Evolutionary conservation across 2,888 invertebrate species (phyloP).

Genomic region (Drosophila kokeensis): DNA sequence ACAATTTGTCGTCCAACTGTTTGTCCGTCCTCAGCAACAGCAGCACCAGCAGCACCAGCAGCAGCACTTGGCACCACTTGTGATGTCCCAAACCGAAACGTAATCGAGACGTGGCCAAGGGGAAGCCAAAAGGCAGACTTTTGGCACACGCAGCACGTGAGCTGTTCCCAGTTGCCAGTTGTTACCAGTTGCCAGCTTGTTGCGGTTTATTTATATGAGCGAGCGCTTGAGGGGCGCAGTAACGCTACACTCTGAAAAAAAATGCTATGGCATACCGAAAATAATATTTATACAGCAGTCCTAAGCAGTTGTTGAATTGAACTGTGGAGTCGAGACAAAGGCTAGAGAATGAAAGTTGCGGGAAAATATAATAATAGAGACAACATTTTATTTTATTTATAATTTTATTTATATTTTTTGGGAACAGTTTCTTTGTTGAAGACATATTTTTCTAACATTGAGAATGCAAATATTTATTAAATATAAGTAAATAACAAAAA

Average conservation of each 20-base stretch:
- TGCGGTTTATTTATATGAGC: slow-evolving; percentile 64
- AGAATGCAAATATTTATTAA: background rate
- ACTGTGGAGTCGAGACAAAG: background rate
- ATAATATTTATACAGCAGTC: background rate
- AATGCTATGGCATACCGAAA: background rate
- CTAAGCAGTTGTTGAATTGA: background rate
- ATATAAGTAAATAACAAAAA: background rate
- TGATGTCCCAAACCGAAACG: slow-evolving; percentile 75
- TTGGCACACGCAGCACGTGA: slow-evolving; percentile 79
- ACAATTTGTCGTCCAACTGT: slow-evolving; percentile 71
- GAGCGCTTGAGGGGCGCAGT: slow-evolving; percentile 8
- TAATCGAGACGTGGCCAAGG: slow-evolving; percentile 59
- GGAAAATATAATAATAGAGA: background rate
- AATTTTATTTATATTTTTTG: no score
- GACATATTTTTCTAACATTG: no score
- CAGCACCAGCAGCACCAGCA: slow-evolving; percentile 41
- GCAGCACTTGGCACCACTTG: slow-evolving; percentile 60
- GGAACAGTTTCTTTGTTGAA: no score
- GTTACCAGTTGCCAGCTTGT: slow-evolving; percentile 32
- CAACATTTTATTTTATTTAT: no score
- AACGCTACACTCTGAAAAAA: background rate
- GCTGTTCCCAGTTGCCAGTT: slow-evolving; percentile 29
- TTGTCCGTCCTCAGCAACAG: slow-evolving; percentile 54
- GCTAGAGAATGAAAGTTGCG: background rate
- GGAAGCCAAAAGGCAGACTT: slow-evolving; percentile 52